Percentiles rank a stretch among this genome's conserved stretches.
Conservation (phyloP, 2,888 invertebrate genomes). For the Tricholauxania praeusta region DNA sequence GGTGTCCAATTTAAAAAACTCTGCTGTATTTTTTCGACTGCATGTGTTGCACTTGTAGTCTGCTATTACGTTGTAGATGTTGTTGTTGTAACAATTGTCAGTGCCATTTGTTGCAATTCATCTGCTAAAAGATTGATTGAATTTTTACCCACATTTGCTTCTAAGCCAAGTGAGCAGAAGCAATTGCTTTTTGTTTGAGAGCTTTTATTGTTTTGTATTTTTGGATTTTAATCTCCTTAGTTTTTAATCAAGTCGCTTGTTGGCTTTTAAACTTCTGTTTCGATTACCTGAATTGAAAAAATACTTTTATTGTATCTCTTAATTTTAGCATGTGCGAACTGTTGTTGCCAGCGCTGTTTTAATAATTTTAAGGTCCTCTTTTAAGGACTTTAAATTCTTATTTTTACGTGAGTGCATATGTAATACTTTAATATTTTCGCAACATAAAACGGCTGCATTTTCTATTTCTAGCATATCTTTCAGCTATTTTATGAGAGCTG, state of each 20-base stretch:
- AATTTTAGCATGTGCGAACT: no score
- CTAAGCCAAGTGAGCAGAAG: conserved; percentile 7
- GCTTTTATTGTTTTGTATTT: neutral
- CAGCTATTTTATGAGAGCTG: no score
- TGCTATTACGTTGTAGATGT: neutral
- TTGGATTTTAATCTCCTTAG: neutral
- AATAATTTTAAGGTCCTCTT: no score
- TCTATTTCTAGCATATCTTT: no score
- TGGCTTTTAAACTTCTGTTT: neutral
- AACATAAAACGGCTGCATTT: no score
- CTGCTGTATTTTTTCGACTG: neutral
- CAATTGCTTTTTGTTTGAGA: neutral
- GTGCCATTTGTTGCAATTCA: conserved; percentile 39
- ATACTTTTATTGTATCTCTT: no score
- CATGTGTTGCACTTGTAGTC: conserved; percentile 21
- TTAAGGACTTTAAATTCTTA: no score
- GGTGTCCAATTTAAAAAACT: conserved; percentile 4
- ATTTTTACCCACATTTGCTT: conserved; percentile 19
- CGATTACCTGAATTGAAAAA: no score
- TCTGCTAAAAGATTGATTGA: conserved; percentile 31
- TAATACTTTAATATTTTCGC: no score
- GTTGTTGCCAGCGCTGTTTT: no score
- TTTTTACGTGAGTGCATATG: no score
- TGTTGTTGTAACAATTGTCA: conserved; percentile 35
- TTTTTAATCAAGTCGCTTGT: conserved; percentile 26